Base-by-base conservation (phyloP, 2,113 vertebrate genomes). In the Pseudois nayaur region DNA sequence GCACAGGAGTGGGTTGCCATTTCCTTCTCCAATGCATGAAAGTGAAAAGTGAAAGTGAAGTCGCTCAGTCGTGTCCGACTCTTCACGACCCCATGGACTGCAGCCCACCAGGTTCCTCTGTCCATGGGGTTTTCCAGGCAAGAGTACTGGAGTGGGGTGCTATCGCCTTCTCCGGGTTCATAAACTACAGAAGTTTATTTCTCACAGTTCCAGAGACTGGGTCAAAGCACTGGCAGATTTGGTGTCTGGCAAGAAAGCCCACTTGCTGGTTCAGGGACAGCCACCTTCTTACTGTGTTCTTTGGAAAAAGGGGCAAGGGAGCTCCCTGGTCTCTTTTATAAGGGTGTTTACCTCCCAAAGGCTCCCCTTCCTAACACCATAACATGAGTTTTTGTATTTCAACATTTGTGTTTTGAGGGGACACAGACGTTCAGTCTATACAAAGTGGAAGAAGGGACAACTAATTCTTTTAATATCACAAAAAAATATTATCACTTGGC, bases 61-160 rank as follows among this genome's bases (percentile, higher is more conserved):
- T 31, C 0, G 0, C 59, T 62, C 59, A 60, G 29, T 62, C 6
- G 0, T 31, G 59, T 62, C 59, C 0, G 59, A 62, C 29, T 7
- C 59, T 62, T 31, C 5, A 5, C 1, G 6, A 60, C 13, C 5
- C 59, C 59, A 14, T 60, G 27, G 27, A 62, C 59, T 31, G 29
- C 60, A 62, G 60, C 60, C 60, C 6, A 62, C 60, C 60, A 62
- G 60, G 60, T 13, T 62, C 29, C 6, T 62, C 60, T 6, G 0
- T 62, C 60, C 60, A 15, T 31, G 29, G 60, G 60, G 6, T 62
- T 62, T 62, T 62, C 60, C 60, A 62, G 6, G 60, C 13, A 31
- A 62, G 14, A 62, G 60, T 62, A 15, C 60, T 31, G 59, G 60
- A 62, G 60, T 62, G 60, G 60, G 60, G 60, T 62, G 60, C 60